Base-by-base conservation (phyloP, 1,140 invertebrate species). In the Bactericera cockerelli region DNA sequence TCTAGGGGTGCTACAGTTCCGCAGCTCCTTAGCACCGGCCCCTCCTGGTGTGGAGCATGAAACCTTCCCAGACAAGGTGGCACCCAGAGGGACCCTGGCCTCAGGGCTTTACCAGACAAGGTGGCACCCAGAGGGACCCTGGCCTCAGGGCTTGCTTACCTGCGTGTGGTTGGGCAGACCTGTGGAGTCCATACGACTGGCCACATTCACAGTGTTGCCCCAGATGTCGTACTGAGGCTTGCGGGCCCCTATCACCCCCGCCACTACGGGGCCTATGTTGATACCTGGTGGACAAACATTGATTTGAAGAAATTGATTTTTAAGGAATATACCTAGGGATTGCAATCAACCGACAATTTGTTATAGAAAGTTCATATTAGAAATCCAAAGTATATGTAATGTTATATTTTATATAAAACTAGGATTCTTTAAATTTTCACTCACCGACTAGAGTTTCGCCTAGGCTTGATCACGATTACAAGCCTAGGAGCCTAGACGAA, bases 191-290 rank as follows among this genome's bases (percentile, higher is more conserved):
- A 91, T 90, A 3, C 87, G 76, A 68, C 86, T 90, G 1, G 92
- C 92, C 1, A 95, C 86, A 72, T 93, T 94, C 1, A 96, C 92
- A 11, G 91, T 93, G 71, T 95, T 95, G 1, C 92, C 92, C 91
- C 91, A 95, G 65, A 95, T 94, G 69, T 95, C 92, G 70, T 94
- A 96, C 67, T 95, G 92, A 13, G 93, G 93, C 71, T 95, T 95
- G 49, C 88, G 76, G 0, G 90, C 90, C 16, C 92, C 93, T 62
- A 96, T 94, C 0, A 96, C 93, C 16, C 93, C 93, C 10, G 92
- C 91, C 6, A 94, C 90, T 1, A 93, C 88, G 1, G 89, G 89
- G 0, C 91, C 92, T 63, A 94, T 81, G 70, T 91, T 93, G 62
- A 95, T 84, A 63, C 90, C 88, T 88, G 63, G 25, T 67, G 36